Evolutionary conservation across 1,140 invertebrate species (phyloP).

Genomic region (Hycleus cichorii): DNA sequence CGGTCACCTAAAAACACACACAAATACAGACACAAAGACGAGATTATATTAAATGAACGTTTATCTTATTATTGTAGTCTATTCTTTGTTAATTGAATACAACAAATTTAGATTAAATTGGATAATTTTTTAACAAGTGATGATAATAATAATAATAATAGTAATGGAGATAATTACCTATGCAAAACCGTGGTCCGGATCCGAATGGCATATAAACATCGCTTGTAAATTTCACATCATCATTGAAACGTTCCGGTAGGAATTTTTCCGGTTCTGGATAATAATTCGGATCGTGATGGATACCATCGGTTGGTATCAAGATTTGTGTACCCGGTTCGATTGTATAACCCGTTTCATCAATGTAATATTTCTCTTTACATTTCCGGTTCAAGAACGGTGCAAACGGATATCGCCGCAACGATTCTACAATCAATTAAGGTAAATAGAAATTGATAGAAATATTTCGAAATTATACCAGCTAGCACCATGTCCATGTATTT

Average conservation of each 20-base stretch:
- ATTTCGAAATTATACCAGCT: slow-evolving; percentile 23
- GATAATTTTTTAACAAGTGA: no score
- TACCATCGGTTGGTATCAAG: slow-evolving; percentile 31
- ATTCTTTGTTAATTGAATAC: no score
- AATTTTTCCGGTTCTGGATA: slow-evolving; percentile 56
- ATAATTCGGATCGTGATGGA: slow-evolving; percentile 44
- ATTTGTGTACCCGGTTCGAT: slow-evolving; percentile 29
- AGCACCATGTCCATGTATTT: slow-evolving; percentile 43
- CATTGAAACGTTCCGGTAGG: slow-evolving; percentile 55
- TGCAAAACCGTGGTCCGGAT: slow-evolving; percentile 53
- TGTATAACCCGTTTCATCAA: slow-evolving; percentile 29
- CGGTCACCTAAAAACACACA: neutral
- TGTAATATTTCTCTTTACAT: slow-evolving; percentile 37
- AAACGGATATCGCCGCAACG: slow-evolving; percentile 19
- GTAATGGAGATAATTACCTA: slow-evolving; percentile 38
- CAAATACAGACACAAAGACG: neutral
- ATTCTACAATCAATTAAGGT: slow-evolving; percentile 15
- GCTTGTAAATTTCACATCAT: slow-evolving; percentile 33
- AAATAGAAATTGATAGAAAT: slow-evolving; percentile 3
- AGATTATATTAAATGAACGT: no score
- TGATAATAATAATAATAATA: no score
- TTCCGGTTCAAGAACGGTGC: slow-evolving; percentile 31
- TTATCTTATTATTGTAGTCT: no score
- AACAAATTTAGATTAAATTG: no score
- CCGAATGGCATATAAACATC: slow-evolving; percentile 51